phyloP scores from a whole-genome alignment of 2,888 invertebrate genomes.

The Drosophila hawaiiensis region DNA sequence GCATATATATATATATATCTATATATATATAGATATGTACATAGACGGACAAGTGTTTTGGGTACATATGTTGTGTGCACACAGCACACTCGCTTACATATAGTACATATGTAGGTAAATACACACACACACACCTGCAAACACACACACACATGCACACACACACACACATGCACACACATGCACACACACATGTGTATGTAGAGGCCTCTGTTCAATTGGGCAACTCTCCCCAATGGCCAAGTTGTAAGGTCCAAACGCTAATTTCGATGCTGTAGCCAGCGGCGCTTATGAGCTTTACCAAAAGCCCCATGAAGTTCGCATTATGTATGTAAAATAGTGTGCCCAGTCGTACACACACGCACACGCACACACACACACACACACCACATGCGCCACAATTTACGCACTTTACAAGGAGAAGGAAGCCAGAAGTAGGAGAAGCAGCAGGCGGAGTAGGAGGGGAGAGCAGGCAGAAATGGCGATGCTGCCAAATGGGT shows the following conservation, averaged over 20 bases:
- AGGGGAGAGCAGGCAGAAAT: conserved; percentile 2
- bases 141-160: background rate
- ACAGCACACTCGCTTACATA: background rate
- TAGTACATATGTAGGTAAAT: background rate
- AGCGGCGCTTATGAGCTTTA: conserved; percentile 74
- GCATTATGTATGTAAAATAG: conserved; percentile 79
- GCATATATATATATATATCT: background rate
- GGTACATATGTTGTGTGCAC: background rate
- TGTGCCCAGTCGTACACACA: conserved; percentile 49
- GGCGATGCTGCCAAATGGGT: conserved; percentile 52
- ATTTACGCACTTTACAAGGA: conserved; percentile 53
- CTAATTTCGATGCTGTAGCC: conserved; percentile 72
- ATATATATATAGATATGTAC: background rate
- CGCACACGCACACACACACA: conserved; percentile 11
- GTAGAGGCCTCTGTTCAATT: conserved; percentile 4
- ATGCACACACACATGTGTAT: background rate
- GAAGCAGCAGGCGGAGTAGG: background rate
- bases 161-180: background rate
- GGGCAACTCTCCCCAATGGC: conserved; percentile 36
- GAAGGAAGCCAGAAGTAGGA: background rate
- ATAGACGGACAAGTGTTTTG: background rate
- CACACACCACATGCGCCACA: conserved; percentile 27
- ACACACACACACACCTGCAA: background rate
- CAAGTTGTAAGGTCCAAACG: conserved; percentile 57
- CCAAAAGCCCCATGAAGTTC: conserved; percentile 69